Conservation (phyloP, 2,888 invertebrate species). For the Oeneis ivallda region DNA sequence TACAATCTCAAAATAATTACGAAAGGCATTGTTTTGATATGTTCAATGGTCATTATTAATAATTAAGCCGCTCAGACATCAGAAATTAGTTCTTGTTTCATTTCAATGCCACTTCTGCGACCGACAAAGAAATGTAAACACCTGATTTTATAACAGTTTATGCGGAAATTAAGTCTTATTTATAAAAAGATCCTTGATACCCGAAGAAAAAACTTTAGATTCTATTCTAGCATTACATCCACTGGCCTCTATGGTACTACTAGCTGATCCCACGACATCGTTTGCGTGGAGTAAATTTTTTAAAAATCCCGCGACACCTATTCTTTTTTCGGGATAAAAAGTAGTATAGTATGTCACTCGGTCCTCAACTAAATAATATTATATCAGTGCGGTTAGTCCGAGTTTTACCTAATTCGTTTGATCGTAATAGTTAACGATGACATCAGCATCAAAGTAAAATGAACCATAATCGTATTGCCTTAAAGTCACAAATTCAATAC, state of each 20-base stretch:
- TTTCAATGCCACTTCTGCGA: slow-evolving; percentile 9
- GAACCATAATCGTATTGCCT: too few species aligned
- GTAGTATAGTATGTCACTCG: too few species aligned
- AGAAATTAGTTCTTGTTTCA: neutral
- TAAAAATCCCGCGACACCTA: too few species aligned
- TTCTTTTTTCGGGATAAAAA: too few species aligned
- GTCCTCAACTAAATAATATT: too few species aligned
- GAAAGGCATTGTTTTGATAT: neutral
- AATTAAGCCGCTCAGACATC: neutral
- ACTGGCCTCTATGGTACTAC: too few species aligned
- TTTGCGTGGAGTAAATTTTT: neutral
- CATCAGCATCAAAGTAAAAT: too few species aligned
- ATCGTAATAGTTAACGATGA: too few species aligned
- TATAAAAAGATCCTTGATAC: slow-evolving; percentile 28
- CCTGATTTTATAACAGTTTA: slow-evolving; percentile 19
- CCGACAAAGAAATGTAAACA: slow-evolving; percentile 25
- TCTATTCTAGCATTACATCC: neutral
- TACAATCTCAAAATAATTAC: neutral
- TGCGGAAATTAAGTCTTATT: slow-evolving; percentile 31
- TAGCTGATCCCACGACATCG: too few species aligned
- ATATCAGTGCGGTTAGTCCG: too few species aligned
- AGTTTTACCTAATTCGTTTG: too few species aligned
- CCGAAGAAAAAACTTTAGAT: slow-evolving; percentile 8
- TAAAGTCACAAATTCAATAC: too few species aligned
- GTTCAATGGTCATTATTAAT: neutral